Conservation (phyloP, 2,888 invertebrate genomes). For the Drosophila tripunctata region DNA sequence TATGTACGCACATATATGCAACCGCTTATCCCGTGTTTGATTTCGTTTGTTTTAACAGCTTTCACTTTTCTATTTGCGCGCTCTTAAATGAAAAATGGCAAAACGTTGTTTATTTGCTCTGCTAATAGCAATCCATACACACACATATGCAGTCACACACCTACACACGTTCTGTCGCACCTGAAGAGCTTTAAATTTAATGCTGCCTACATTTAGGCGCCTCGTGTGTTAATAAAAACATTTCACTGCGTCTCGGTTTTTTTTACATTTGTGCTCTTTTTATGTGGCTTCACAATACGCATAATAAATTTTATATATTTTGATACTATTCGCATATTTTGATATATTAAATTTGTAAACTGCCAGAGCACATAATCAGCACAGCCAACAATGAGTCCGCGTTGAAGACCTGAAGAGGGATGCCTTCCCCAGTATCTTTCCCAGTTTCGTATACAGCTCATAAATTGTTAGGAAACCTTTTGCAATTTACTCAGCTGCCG, state of each 20-base stretch:
- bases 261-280: slow-evolving; percentile 4
- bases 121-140: slow-evolving; percentile 51
- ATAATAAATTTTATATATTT: slow-evolving; percentile 57
- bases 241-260: neutral
- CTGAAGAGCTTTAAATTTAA: slow-evolving; percentile 39
- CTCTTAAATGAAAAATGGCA: slow-evolving; percentile 64
- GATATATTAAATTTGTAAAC: slow-evolving; percentile 60
- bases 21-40: slow-evolving; percentile 57
- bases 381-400: slow-evolving; percentile 18
- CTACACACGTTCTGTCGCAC: neutral
- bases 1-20: neutral
- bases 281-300: slow-evolving; percentile 32
- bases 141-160: neutral
- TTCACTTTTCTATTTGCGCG: slow-evolving; percentile 61
- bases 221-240: slow-evolving; percentile 40
- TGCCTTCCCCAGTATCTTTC: slow-evolving; percentile 10
- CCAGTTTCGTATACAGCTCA: slow-evolving; percentile 16
- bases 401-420: neutral
- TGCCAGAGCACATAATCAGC: slow-evolving; percentile 44
- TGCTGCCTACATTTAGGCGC: slow-evolving; percentile 32
- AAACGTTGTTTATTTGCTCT: slow-evolving; percentile 61
- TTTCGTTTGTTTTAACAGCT: slow-evolving; percentile 69
- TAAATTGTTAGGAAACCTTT: slow-evolving; percentile 49
- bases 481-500: slow-evolving; percentile 37
- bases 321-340: slow-evolving; percentile 41